A percentile compares a stretch with the other conserved stretches of the same genome.
Conservation (phyloP, 2,888 invertebrate genomes). For the Lycocerus yunnanus region DNA sequence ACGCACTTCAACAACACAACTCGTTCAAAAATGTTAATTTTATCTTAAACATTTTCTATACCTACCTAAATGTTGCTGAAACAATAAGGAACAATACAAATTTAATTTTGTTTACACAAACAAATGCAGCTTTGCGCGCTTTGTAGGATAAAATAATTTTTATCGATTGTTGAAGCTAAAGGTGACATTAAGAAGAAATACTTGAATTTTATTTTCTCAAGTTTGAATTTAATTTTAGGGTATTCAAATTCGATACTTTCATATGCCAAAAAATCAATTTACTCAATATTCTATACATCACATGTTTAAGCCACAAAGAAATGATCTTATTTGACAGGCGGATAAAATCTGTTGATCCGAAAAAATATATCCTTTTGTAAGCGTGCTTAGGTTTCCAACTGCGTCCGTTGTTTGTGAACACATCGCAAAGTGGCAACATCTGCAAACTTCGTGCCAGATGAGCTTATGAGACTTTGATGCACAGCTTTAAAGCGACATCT, state of each 20-base stretch:
- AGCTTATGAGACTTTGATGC: conserved; percentile 36
- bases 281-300: conserved; percentile 24
- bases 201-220: not conserved
- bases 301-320: conserved; percentile 35
- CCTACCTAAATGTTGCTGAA: not conserved
- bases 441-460: conserved; percentile 30
- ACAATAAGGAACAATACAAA: not conserved
- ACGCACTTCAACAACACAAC: not conserved
- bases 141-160: not conserved
- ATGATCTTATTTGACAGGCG: conserved; percentile 44
- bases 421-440: conserved; percentile 34
- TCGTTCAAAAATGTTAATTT: not conserved
- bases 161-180: not conserved
- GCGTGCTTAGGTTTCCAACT: conserved; percentile 40
- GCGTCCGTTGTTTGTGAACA: conserved; percentile 24
- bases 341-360: conserved; percentile 46
- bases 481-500: conserved; percentile 32
- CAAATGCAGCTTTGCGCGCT: not conserved
- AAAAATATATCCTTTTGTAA: conserved; percentile 43
- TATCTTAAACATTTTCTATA: not conserved
- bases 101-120: not conserved
- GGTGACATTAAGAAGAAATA: not conserved
- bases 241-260: conserved; percentile 12
- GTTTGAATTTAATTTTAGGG: conserved; percentile 4
- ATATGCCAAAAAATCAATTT: conserved; percentile 20